phyloP scores from a whole-genome alignment of 2,888 invertebrate genomes.

The Crocallis elinguaria region DNA sequence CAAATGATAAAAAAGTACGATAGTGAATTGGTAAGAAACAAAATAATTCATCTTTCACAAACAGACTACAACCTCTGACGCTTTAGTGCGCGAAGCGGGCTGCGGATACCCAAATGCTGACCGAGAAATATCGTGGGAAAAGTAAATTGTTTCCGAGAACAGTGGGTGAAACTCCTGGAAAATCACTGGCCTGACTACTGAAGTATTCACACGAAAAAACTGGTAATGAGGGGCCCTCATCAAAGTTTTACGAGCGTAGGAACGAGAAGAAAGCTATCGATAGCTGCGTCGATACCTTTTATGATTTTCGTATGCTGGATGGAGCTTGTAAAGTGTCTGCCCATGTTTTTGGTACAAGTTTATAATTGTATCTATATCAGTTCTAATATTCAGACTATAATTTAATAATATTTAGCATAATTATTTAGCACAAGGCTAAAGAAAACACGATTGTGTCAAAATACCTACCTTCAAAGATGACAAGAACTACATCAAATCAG shows the following conservation, averaged over 20 bases:
- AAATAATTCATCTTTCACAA: slow-evolving; percentile 22
- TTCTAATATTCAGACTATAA: too few species aligned
- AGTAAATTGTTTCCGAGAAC: slow-evolving; percentile 33
- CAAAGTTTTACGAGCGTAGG: slow-evolving; percentile 62
- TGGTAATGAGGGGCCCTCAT: slow-evolving; percentile 70
- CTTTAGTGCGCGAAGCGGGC: slow-evolving; percentile 2
- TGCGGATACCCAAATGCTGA: slow-evolving; percentile 7
- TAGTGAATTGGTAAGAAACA: slow-evolving; percentile 14
- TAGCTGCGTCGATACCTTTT: too few species aligned
- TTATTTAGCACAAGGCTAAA: too few species aligned
- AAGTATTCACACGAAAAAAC: slow-evolving; percentile 73
- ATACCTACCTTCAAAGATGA: too few species aligned
- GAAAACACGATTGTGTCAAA: too few species aligned
- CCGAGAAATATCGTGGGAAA: slow-evolving; percentile 22
- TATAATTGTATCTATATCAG: too few species aligned
- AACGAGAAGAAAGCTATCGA: slow-evolving; percentile 40
- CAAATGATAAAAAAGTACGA: too few species aligned
- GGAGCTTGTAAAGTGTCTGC: too few species aligned
- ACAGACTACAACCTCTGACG: not conserved
- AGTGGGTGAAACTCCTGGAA: slow-evolving; percentile 45
- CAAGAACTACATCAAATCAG: too few species aligned
- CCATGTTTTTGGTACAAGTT: too few species aligned
- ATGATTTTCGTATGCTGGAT: too few species aligned
- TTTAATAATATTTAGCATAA: too few species aligned
- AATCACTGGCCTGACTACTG: slow-evolving; percentile 66